Conservation (phyloP, 2,888 invertebrate genomes). For the Drosophila borealis region DNA sequence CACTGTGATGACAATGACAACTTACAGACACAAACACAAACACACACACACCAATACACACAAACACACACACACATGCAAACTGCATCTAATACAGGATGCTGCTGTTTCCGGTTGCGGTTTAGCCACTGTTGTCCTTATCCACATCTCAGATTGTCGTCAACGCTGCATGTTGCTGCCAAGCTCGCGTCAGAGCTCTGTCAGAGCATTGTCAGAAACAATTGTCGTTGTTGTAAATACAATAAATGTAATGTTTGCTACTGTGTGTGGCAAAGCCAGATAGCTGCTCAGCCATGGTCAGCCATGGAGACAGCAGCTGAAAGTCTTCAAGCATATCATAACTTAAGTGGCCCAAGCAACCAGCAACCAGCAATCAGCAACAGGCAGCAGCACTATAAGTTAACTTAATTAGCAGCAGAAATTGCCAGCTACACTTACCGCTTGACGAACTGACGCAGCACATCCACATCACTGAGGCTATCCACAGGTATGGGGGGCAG, state of each 20-base stretch:
- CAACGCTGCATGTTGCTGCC: constrained; percentile 61
- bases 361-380: constrained; percentile 1
- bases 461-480: constrained; percentile 87
- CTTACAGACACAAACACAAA: constrained; percentile 60
- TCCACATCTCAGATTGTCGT: constrained; percentile 13
- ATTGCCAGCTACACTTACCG: constrained; percentile 85
- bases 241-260: constrained; percentile 42
- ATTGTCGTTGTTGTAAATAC: constrained; percentile 38
- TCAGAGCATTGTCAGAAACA: constrained; percentile 73
- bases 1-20: constrained; percentile 58
- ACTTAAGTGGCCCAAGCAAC: constrained; percentile 28
- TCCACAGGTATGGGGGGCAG: constrained; percentile 85
- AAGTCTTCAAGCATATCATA: constrained; percentile 48
- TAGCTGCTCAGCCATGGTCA: constrained; percentile 19
- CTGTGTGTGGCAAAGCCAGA: neutral
- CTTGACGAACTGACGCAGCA: constrained; percentile 93
- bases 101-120: constrained; percentile 67
- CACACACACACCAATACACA: constrained; percentile 7
- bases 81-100: constrained; percentile 67
- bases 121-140: constrained; percentile 49
- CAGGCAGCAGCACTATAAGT: constrained; percentile 10
- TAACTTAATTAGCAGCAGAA: constrained; percentile 30
- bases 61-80: constrained; percentile 5
- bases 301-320: constrained; percentile 4
- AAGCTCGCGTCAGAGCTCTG: constrained; percentile 69